phyloP scores from a whole-genome alignment of 2,113 vertebrate genomes.

The Syrmaticus mikado region DNA sequence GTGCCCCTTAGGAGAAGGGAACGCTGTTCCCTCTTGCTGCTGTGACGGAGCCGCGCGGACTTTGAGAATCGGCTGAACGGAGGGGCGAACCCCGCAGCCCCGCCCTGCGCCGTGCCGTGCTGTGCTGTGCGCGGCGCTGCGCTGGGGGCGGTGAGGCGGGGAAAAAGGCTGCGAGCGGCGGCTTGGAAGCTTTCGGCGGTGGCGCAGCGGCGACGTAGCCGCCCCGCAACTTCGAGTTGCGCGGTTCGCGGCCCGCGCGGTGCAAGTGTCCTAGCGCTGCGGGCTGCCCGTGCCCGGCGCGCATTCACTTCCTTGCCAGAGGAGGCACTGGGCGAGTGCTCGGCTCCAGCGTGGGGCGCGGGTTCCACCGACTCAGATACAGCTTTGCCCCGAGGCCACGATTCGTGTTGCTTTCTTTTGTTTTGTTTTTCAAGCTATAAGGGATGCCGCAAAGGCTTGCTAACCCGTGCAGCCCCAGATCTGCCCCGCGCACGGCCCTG shows the following conservation, averaged over 20 bases:
- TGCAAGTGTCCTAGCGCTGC: slow-evolving; percentile 71
- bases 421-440: too few species aligned
- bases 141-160: too few species aligned
- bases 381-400: background rate
- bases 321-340: slow-evolving; percentile 63
- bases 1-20: background rate
- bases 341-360: slow-evolving; percentile 44
- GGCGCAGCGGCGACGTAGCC: background rate
- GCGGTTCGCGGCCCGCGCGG: background rate
- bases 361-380: slow-evolving; percentile 72
- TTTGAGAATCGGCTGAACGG: background rate
- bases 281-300: slow-evolving; percentile 50
- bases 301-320: slow-evolving; percentile 75
- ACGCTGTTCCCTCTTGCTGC: rapidly evolving
- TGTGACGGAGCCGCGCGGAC: rapidly evolving
- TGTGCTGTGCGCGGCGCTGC: too few species aligned
- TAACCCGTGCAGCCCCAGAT: too few species aligned
- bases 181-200: background rate
- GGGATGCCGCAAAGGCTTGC: background rate
- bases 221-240: rapidly evolving
- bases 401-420: background rate
- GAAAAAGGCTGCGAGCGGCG: background rate
- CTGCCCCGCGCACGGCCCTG: background rate
- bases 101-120: rapidly evolving
- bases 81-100: rapidly evolving